phyloP scores from a whole-genome alignment of 2,888 invertebrate genomes.

The Uloborus plumipes region DNA sequence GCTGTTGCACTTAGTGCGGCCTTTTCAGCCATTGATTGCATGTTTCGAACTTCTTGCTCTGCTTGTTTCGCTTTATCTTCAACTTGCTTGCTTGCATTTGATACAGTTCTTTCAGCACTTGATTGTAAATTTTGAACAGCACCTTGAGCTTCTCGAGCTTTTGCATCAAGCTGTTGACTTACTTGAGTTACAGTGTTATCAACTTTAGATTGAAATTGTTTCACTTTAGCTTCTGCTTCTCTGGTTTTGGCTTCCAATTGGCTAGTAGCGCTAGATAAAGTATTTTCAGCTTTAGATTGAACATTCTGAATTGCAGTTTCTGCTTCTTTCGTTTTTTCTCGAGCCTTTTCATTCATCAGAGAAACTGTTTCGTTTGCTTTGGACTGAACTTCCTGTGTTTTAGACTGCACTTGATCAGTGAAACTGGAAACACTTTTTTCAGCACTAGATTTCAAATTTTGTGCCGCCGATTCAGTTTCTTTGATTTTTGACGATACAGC shows the following conservation, averaged over 20 bases:
- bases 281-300: constrained; percentile 21
- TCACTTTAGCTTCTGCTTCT: constrained; percentile 28
- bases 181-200: constrained; percentile 19
- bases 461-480: constrained; percentile 35
- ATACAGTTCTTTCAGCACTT: constrained; percentile 32
- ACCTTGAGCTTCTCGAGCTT: constrained; percentile 45
- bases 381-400: constrained; percentile 11
- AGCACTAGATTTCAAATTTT: constrained; percentile 30
- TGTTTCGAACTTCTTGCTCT: constrained; percentile 2
- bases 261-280: constrained; percentile 7
- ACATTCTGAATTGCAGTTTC: constrained; percentile 8
- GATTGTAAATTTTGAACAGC: constrained; percentile 41
- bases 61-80: constrained; percentile 20
- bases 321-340: too few species aligned
- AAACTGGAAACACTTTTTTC: constrained; percentile 19
- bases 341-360: constrained; percentile 14
- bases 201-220: constrained; percentile 21
- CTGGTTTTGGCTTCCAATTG: constrained; percentile 10
- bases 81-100: constrained; percentile 6
- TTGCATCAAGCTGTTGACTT: constrained; percentile 34
- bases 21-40: constrained; percentile 35
- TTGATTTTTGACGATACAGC: constrained; percentile 21
- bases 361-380: constrained; percentile 2
- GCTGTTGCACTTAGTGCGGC: not conserved
- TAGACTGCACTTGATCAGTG: not conserved